Percentiles rank a stretch among this genome's conserved stretches.
Evolutionary conservation across 2,797 vertebrate species (phyloP).

Genomic region (Sciurus carolinensis): DNA sequence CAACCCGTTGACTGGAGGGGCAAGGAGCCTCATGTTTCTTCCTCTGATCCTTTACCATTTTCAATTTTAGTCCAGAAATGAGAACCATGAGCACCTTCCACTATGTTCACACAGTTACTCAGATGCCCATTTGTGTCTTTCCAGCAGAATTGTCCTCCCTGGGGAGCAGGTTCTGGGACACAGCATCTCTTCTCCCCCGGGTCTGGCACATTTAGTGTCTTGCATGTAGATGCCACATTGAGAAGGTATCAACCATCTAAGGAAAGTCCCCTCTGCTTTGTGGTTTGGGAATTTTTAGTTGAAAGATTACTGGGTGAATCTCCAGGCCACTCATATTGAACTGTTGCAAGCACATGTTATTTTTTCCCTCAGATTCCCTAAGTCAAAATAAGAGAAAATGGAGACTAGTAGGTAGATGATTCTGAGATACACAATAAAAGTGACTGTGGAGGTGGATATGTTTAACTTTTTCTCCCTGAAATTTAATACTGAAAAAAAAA

Average conservation of each 20-base stretch:
- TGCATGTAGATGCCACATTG: background rate
- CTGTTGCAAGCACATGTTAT: background rate
- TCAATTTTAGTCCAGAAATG: background rate
- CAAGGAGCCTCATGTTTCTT: background rate
- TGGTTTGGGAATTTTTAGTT: background rate
- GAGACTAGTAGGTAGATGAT: background rate
- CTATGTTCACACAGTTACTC: background rate
- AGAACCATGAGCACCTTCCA: background rate
- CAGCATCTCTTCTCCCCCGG: background rate
- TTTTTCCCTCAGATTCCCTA: background rate
- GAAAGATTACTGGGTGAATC: background rate
- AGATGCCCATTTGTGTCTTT: background rate
- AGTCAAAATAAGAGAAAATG: background rate
- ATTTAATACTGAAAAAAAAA: conserved; percentile 25
- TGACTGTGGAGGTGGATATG: background rate
- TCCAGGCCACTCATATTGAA: background rate
- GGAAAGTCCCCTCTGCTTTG: background rate
- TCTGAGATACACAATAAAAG: background rate
- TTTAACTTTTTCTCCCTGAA: background rate
- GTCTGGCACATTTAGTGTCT: background rate
- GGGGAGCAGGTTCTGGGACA: background rate
- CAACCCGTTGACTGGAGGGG: background rate
- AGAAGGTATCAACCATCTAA: background rate
- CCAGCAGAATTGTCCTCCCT: background rate
- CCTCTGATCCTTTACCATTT: background rate